Evolutionary conservation across 2,113 vertebrate species (phyloP), one percentile per base, ranked within the genome.

Genomic region (Pluvialis apricaria): DNA sequence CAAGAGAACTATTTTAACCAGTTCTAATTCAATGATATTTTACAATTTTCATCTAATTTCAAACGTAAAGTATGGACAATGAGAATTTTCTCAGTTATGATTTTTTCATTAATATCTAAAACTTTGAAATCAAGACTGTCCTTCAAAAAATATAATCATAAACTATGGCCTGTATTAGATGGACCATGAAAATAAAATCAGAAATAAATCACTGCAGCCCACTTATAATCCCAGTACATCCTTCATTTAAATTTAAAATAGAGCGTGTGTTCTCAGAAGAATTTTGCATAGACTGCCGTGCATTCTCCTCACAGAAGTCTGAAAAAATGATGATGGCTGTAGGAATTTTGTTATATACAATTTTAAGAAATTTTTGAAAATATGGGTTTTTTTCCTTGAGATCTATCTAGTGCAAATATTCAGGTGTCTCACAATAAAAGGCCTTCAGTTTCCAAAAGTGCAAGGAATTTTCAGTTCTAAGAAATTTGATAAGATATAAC

Each of bases 351-450:
- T 86, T 18, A 38, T 17, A 26, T 10, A 21, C 13, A 3, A 44
- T 49, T 90, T 79, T 19, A 80, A 61, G 26, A 61, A 12, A 15
- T 21, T 38, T 51, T 88, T 57, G 2, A 9, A 84, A 87, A 58
- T 5, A 21, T 4, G 5, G 0, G 2, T 0, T 18, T 51, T 70
- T 70, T 49, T 6, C 4, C 24, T 55, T 55, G 64, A 71, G 20
- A 51, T n/a, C 28, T 16, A 68, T 34, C 25, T 47, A 82, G 34
- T 38, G 57, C 22, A 88, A 91, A 71, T 72, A 91, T 60, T 79
- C 44, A 82, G 15, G 14, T 40, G 25, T 40, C 18, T 69, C 32
- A n/a, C 9, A 32, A 32, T 20, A 68, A 82, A 84, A 51, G 11
- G 7, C 17, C 84, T 55, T 81, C 31, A 6, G 13, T 72, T 83